Evolutionary conservation across 2,113 vertebrate genomes (phyloP).

Genomic region (Lathamus discolor): DNA sequence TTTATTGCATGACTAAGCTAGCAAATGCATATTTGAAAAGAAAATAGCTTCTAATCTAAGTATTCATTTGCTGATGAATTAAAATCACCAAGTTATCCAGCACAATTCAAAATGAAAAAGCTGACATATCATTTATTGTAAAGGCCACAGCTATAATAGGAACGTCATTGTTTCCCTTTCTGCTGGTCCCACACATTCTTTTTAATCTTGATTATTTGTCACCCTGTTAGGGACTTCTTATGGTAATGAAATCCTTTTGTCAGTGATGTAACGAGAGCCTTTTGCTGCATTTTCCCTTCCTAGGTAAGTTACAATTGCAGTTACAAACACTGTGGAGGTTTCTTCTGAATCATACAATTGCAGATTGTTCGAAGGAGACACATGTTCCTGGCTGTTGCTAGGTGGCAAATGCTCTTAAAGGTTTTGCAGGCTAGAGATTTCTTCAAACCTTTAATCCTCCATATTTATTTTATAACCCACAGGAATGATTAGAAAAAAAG

Average conservation of each 20-base stretch:
- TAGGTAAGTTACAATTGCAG: conserved; percentile 34
- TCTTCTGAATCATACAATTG: conserved; percentile 64
- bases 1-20: conserved; percentile 44
- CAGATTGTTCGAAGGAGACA: conserved; percentile 56
- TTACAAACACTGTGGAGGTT: conserved; percentile 51
- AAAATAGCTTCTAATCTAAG: conserved; percentile 61
- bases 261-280: conserved; percentile 30
- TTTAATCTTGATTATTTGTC: conserved; percentile 65
- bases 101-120: conserved; percentile 63
- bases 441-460: conserved; percentile 26
- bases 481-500: neutral
- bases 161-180: conserved; percentile 61
- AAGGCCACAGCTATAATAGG: conserved; percentile 60
- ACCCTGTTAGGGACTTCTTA: conserved; percentile 49
- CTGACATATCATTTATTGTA: conserved; percentile 66
- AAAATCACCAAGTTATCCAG: conserved; percentile 65
- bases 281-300: conserved; percentile 52
- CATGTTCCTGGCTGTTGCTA: conserved; percentile 57
- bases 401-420: conserved; percentile 69
- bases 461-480: conserved; percentile 30
- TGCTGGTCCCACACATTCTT: conserved; percentile 70
- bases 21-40: conserved; percentile 35
- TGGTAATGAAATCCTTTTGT: conserved; percentile 65
- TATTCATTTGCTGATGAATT: conserved; percentile 62
- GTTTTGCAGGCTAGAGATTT: conserved; percentile 53